phyloP scores from a whole-genome alignment of 2,888 invertebrate species.

The Dynastes grantii region DNA sequence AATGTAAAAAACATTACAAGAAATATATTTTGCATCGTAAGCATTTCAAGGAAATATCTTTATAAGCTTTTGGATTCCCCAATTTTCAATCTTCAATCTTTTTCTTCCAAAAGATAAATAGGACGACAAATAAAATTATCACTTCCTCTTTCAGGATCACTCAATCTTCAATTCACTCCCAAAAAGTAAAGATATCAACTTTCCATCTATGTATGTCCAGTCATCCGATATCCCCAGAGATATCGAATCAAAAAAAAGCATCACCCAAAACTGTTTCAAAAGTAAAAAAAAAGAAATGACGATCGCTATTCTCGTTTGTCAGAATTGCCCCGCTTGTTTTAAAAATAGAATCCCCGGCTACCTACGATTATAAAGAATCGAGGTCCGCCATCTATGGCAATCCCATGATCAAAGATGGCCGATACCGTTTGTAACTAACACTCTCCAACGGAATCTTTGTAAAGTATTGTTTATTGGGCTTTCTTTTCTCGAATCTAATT shows the following conservation, averaged over 20 bases:
- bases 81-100: no score
- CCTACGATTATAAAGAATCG: constrained; percentile 34
- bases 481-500: not conserved
- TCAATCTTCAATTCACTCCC: no score
- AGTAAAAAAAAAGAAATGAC: not conserved
- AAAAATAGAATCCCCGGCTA: constrained; percentile 43
- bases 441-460: no score
- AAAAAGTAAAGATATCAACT: no score
- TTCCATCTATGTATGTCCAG: no score
- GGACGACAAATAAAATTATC: no score
- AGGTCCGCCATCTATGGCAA: constrained; percentile 48
- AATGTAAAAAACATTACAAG: not conserved
- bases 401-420: constrained; percentile 43
- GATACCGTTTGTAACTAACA: not conserved
- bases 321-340: constrained; percentile 9
- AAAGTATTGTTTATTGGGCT: not conserved
- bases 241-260: not conserved
- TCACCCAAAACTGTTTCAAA: not conserved
- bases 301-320: constrained; percentile 18
- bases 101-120: no score
- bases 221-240: no score
- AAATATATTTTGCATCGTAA: no score
- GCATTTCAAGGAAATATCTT: no score
- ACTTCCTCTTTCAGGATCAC: no score
- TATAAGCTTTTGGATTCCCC: no score